A percentile compares a stretch with the other conserved stretches of the same genome.
phyloP scores from a whole-genome alignment of 2,888 invertebrate genomes.

The Drosophila tanythrix region DNA sequence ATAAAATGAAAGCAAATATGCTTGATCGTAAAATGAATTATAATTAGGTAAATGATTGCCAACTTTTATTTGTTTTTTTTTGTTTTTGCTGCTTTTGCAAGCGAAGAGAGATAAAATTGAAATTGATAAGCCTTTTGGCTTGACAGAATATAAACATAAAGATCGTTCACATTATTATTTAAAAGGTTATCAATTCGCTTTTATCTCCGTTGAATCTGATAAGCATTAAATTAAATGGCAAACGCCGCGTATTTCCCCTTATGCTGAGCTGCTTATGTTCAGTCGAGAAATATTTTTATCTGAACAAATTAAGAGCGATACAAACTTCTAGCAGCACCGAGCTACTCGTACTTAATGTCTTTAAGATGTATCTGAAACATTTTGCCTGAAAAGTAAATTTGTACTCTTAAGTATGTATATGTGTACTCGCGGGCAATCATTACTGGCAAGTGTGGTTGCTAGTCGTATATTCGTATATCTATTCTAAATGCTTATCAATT shows the following conservation, averaged over 20 bases:
- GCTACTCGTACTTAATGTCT: constrained; percentile 8
- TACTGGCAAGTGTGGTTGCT: constrained; percentile 20
- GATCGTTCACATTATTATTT: constrained; percentile 70
- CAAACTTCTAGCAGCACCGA: constrained; percentile 10
- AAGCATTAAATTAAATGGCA: constrained; percentile 48
- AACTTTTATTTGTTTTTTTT: constrained; percentile 54
- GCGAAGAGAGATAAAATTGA: constrained; percentile 45
- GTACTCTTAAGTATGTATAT: not conserved
- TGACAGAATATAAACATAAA: constrained; percentile 56
- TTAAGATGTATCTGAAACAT: constrained; percentile 38
- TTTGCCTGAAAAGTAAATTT: constrained; percentile 7
- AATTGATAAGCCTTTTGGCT: constrained; percentile 51
- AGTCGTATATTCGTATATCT: constrained; percentile 49
- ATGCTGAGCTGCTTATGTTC: constrained; percentile 3
- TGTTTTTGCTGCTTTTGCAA: constrained; percentile 12
- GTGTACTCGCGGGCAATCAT: constrained; percentile 22
- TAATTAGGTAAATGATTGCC: constrained; percentile 68
- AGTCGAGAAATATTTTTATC: constrained; percentile 23
- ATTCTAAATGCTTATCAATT: constrained; percentile 62
- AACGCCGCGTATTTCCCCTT: constrained; percentile 17
- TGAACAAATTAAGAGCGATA: constrained; percentile 2
- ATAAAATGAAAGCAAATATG: constrained; percentile 55
- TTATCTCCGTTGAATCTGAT: constrained; percentile 59
- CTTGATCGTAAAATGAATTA: constrained; percentile 57
- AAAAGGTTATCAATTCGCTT: constrained; percentile 71